Evolutionary conservation across 2,797 vertebrate species (phyloP).

Genomic region (Scyliorhinus canicula): DNA sequence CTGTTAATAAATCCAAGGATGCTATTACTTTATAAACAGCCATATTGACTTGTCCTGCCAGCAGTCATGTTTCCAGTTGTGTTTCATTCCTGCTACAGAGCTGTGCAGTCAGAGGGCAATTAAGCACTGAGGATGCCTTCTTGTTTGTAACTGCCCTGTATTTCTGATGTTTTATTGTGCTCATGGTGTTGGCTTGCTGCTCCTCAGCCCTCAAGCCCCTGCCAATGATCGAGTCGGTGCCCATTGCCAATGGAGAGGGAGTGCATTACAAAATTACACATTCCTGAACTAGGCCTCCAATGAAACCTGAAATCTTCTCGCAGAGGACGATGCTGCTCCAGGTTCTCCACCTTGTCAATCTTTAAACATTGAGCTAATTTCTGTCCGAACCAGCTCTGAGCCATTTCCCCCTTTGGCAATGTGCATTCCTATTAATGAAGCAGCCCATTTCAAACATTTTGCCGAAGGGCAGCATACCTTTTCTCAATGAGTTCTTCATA

Average conservation of each 20-base stretch:
- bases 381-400: background rate
- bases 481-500: background rate
- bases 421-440: background rate
- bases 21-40: background rate
- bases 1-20: background rate
- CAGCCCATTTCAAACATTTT: background rate
- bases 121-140: background rate
- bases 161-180: background rate
- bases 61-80: background rate
- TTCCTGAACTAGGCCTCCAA: background rate
- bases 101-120: background rate
- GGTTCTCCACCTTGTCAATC: background rate
- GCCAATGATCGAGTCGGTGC: background rate
- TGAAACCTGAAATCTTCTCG: background rate
- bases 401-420: background rate
- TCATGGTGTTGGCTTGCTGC: background rate
- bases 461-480: background rate
- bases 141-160: background rate
- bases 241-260: background rate
- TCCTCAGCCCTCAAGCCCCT: background rate
- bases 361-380: background rate
- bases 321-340: too few species aligned
- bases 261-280: too few species aligned
- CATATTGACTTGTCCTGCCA: background rate
- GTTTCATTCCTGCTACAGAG: background rate